A percentile compares a stretch with the other conserved stretches of the same genome.
Evolutionary conservation across 1,140 invertebrate genomes (phyloP).

Genomic region (Trachymyrmex septentrionalis): DNA sequence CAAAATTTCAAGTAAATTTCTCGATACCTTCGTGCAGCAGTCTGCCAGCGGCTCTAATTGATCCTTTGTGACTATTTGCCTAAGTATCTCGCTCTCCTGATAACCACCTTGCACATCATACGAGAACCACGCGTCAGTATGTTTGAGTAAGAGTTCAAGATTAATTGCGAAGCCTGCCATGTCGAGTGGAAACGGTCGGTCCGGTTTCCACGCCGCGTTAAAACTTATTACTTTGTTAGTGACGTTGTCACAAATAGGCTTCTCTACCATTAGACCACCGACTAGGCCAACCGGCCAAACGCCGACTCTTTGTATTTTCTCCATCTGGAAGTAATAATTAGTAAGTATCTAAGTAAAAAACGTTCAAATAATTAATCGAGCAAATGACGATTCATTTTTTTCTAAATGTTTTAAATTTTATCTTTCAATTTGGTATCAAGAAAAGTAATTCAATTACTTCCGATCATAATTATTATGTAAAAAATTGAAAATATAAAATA

Average conservation of each 20-base stretch:
- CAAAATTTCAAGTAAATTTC: not conserved
- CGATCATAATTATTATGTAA: not conserved
- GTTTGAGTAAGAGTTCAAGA: slow-evolving; percentile 91
- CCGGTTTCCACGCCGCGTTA: slow-evolving; percentile 94
- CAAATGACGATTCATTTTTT: not conserved
- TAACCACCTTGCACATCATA: slow-evolving; percentile 94
- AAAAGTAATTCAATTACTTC: not conserved
- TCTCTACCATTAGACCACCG: slow-evolving; percentile 95
- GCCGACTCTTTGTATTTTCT: slow-evolving; percentile 94
- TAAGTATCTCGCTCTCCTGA: slow-evolving; percentile 96
- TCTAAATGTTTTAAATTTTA: not conserved
- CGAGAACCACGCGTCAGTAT: slow-evolving; percentile 93
- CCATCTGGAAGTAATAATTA: slow-evolving; percentile 88
- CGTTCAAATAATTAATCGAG: not conserved
- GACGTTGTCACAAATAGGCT: slow-evolving; percentile 89
- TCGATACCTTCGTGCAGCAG: slow-evolving; percentile 93
- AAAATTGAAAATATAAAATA: not conserved
- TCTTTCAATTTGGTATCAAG: not conserved
- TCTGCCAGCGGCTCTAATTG: slow-evolving; percentile 95
- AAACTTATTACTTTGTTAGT: slow-evolving; percentile 93
- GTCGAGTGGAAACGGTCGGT: slow-evolving; percentile 97
- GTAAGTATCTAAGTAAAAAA: slow-evolving; percentile 7
- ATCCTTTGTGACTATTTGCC: slow-evolving; percentile 91
- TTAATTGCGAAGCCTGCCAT: slow-evolving; percentile 99
- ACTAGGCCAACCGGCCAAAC: slow-evolving; percentile 99